phyloP scores from a whole-genome alignment of 1,140 invertebrate species.

The Calephelis virginiensis region DNA sequence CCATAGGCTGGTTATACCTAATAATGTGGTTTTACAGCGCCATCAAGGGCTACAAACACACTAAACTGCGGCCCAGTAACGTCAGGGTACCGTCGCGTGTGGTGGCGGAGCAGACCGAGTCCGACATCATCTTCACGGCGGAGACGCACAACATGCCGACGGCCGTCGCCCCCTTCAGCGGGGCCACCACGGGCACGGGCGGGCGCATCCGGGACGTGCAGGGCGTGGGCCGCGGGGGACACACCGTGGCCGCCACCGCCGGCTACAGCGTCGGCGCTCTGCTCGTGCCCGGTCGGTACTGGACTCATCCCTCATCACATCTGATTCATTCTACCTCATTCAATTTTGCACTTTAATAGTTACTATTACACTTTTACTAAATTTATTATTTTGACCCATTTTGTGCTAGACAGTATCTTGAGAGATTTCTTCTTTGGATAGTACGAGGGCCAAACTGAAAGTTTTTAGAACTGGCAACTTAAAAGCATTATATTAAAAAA shows the following conservation, averaged over 20 bases:
- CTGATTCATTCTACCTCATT: no score
- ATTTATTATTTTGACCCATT: no score
- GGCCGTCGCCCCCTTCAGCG: slow-evolving; percentile 94
- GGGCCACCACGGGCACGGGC: slow-evolving; percentile 97
- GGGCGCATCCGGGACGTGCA: slow-evolving; percentile 97
- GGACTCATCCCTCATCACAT: no score
- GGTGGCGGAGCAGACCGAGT: slow-evolving; percentile 77
- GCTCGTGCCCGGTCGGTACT: slow-evolving; percentile 87
- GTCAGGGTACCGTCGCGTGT: slow-evolving; percentile 84
- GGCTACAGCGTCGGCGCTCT: slow-evolving; percentile 97
- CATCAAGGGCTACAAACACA: slow-evolving; percentile 90
- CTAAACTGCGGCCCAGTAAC: slow-evolving; percentile 81
- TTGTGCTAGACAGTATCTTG: no score
- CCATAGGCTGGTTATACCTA: no score
- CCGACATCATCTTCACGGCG: slow-evolving; percentile 98
- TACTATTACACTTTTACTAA: no score
- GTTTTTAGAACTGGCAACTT: no score
- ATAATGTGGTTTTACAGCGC: slow-evolving; percentile 82
- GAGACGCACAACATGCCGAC: slow-evolving; percentile 99
- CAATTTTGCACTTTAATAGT: background rate
- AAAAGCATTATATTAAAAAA: no score
- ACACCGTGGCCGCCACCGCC: slow-evolving; percentile 96
- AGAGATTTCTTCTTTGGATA: no score
- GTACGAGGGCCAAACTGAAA: no score
- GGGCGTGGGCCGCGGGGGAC: slow-evolving; percentile 93